Percentiles rank a stretch among this genome's conserved stretches.
Evolutionary conservation across 2,113 vertebrate species (phyloP).

Genomic region (Cygnus atratus): DNA sequence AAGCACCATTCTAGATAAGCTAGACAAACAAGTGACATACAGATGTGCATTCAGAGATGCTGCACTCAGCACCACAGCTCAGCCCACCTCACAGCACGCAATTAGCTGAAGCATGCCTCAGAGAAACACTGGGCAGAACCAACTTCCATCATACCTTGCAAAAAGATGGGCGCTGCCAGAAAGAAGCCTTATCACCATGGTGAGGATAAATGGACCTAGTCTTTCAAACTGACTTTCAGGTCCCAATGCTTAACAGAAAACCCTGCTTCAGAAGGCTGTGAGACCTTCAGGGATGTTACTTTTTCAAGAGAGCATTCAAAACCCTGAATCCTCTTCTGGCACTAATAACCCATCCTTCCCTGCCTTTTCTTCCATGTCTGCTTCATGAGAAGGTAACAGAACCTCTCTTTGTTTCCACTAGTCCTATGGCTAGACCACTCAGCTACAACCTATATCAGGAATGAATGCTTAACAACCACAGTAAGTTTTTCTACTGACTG

Average conservation of each 20-base stretch:
- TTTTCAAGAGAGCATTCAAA: not conserved
- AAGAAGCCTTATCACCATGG: not conserved
- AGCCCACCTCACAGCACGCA: not conserved
- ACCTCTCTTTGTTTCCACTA: not conserved
- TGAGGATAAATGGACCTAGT: accelerated
- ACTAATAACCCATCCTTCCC: too few relatives aligned
- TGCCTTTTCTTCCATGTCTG: not conserved
- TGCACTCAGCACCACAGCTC: not conserved
- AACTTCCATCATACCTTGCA: not conserved
- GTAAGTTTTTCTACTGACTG: not conserved
- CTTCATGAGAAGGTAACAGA: not conserved
- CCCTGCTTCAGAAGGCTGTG: not conserved
- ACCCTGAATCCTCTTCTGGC: not conserved
- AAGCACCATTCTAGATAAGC: not conserved
- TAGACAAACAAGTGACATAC: not conserved
- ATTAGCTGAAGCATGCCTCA: not conserved
- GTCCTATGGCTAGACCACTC: not conserved
- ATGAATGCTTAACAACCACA: not conserved
- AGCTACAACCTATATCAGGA: not conserved
- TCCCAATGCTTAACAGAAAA: not conserved
- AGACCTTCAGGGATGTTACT: not conserved
- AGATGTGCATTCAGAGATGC: not conserved
- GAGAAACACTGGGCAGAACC: not conserved
- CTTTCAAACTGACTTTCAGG: not conserved
- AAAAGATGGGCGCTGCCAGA: not conserved